phyloP scores from a whole-genome alignment of 2,113 vertebrate genomes.

The Apteryx mantelli region DNA sequence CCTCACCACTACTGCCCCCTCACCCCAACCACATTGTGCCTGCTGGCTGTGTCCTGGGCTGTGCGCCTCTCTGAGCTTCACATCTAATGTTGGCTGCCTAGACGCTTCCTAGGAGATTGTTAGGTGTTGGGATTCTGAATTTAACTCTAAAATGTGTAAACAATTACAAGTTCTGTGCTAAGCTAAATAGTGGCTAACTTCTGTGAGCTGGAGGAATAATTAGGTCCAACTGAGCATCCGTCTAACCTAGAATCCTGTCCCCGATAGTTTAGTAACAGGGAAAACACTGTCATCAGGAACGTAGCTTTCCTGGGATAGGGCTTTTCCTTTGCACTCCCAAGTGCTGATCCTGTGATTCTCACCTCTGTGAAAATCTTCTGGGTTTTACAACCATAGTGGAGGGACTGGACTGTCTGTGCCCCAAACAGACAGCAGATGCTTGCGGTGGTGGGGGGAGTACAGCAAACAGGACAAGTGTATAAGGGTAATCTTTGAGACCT shows the following conservation, averaged over 20 bases:
- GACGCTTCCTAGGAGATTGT: background rate
- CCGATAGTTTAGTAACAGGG: background rate
- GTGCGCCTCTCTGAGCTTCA: fast-evolving
- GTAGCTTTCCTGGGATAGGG: background rate
- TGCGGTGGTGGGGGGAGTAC: background rate
- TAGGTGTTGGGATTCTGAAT: background rate
- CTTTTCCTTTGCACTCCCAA: background rate
- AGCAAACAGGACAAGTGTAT: background rate
- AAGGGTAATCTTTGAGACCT: background rate
- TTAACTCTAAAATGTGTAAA: background rate
- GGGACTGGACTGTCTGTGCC: background rate
- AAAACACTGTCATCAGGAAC: background rate
- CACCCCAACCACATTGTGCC: too few relatives aligned
- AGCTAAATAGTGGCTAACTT: background rate
- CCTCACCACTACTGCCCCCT: background rate
- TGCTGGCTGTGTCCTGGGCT: background rate
- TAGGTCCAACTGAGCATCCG: background rate
- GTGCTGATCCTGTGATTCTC: background rate
- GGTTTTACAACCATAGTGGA: background rate
- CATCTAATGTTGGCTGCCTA: fast-evolving
- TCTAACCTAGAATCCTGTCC: background rate
- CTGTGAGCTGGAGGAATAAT: background rate
- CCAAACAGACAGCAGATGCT: background rate
- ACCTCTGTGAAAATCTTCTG: background rate
- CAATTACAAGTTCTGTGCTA: background rate